phyloP scores from a whole-genome alignment of 2,113 vertebrate species.

The Phrynosoma blainvillii region DNA sequence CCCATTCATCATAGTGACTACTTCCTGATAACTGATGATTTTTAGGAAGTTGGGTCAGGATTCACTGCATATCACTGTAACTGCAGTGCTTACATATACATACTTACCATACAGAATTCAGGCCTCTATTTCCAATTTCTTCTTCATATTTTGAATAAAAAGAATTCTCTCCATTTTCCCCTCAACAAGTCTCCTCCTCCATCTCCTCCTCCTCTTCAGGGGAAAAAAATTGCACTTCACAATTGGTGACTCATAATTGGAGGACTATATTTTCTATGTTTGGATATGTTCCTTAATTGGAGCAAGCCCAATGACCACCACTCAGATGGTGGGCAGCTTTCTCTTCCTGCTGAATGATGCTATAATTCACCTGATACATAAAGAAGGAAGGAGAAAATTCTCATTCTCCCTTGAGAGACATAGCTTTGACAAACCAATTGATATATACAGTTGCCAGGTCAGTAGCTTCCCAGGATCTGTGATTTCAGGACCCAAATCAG shows the following conservation, averaged over 20 bases:
- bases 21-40: no score
- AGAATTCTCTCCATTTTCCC: background rate
- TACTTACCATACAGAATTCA: no score
- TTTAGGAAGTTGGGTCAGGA: no score
- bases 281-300: background rate
- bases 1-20: no score
- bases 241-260: background rate
- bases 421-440: background rate
- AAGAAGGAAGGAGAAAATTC: background rate
- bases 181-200: background rate
- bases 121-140: background rate
- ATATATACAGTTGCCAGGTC: no score
- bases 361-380: background rate
- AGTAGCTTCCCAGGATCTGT: no score
- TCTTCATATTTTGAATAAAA: background rate
- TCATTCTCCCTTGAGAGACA: background rate
- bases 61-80: no score
- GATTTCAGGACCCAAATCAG: no score
- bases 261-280: background rate
- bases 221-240: background rate
- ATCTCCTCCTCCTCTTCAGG: background rate
- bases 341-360: background rate
- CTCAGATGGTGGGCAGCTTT: background rate
- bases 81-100: no score
- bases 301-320: background rate